Evolutionary conservation across 2,888 invertebrate genomes (phyloP).

Genomic region (Odiellus spinosus): DNA sequence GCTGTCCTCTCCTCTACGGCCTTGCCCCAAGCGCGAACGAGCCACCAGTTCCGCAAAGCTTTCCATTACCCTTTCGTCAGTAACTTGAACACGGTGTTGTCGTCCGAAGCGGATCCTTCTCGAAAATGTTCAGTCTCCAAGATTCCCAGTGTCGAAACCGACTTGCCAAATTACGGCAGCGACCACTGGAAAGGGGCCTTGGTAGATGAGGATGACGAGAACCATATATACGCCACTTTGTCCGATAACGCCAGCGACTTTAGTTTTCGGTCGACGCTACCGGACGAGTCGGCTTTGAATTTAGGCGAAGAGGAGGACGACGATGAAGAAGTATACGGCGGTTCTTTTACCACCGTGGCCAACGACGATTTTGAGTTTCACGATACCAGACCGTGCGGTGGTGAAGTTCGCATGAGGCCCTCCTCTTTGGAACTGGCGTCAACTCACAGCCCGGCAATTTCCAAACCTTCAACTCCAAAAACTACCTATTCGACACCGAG

Average conservation of each 20-base stretch:
- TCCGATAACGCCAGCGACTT: constrained; percentile 21
- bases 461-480: no score
- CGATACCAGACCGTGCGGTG: constrained; percentile 16
- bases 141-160: neutral
- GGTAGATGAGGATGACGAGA: constrained; percentile 20
- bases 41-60: no score
- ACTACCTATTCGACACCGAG: no score
- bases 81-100: neutral
- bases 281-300: constrained; percentile 4
- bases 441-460: no score
- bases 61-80: neutral
- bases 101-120: neutral
- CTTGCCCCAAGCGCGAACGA: no score
- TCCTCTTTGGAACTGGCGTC: no score
- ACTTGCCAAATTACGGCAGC: neutral
- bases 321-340: constrained; percentile 22
- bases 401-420: constrained; percentile 13
- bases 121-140: neutral
- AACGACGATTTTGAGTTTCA: constrained; percentile 45
- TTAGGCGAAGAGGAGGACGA: neutral
- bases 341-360: constrained; percentile 45
- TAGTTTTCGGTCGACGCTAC: constrained; percentile 10
- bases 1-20: neutral
- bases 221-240: constrained; percentile 32
- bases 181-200: neutral